phyloP scores from a whole-genome alignment of 2,113 vertebrate genomes.

The Chitala chitala region DNA sequence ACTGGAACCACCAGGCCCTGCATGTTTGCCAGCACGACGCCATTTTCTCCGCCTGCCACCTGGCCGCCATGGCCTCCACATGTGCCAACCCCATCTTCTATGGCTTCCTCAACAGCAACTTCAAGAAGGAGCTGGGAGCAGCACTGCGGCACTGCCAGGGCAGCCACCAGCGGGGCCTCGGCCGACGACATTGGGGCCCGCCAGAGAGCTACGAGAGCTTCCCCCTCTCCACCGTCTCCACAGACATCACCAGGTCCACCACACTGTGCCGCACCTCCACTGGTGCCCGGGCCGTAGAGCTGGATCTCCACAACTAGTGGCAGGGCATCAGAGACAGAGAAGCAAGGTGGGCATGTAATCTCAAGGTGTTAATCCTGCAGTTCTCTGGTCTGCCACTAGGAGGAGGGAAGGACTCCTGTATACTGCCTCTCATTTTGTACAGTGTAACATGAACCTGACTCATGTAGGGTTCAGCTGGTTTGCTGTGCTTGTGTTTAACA shows the following conservation, averaged over 20 bases:
- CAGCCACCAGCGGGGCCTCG: slow-evolving; percentile 37
- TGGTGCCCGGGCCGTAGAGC: slow-evolving; percentile 30
- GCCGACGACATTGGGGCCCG: slow-evolving; percentile 44
- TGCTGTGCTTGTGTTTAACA: no score
- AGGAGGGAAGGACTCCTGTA: no score
- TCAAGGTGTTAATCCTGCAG: background rate
- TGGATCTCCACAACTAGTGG: background rate
- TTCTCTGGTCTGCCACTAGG: no score
- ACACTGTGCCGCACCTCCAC: slow-evolving; percentile 44
- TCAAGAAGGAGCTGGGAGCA: slow-evolving; percentile 61
- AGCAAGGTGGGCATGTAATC: background rate
- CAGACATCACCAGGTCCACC: slow-evolving; percentile 60
- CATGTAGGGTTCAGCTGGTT: no score
- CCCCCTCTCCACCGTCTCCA: slow-evolving; percentile 64
- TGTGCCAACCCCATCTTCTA: slow-evolving; percentile 68
- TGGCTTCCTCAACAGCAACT: slow-evolving; percentile 70
- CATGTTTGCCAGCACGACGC: slow-evolving; percentile 62
- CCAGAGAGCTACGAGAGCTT: slow-evolving; percentile 63
- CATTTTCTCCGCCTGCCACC: slow-evolving; percentile 67
- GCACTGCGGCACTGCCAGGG: slow-evolving; percentile 57
- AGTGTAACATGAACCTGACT: no score
- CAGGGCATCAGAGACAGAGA: background rate
- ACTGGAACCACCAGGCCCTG: slow-evolving; percentile 65
- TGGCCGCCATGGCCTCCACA: slow-evolving; percentile 64
- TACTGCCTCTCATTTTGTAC: no score